Evolutionary conservation across 30 jellyfish, hydroid and myxozoan species (phyloP), one percentile per base, ranked within the genome.

Genomic region (Hydractinia symbiolongicarpus): DNA sequence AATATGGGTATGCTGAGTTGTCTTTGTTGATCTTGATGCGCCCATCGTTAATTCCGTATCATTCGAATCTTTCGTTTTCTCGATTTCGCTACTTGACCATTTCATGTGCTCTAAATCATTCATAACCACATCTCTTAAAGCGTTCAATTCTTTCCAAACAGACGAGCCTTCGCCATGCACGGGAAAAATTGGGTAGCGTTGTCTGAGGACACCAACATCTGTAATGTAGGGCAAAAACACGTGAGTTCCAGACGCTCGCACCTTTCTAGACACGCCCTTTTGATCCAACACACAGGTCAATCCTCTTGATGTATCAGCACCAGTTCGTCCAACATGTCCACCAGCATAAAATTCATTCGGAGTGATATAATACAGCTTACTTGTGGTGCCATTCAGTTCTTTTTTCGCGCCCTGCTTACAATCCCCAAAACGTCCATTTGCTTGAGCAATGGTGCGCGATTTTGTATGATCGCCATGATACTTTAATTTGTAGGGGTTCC

Each of bases 121-220:
- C 74, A 64, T 64, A 51, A n/a, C 19, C 4, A 64, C 40, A 13
- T 64, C 74, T 51, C 40, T 64, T 6, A 64, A 82, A 4, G 97
- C 97, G 66, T 91, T 86, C 51, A 91, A 73, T 60, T 91, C 97
- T 83, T 91, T 91, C 97, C 97, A 91, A 7, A 86, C 97, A 30
- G 97, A 70, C 54, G 95, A 49, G 14, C 97, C 96, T 82, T 91
- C 97, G 8, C 97, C 97, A 66, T 91, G 97, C 20, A 91, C 89
- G 3, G 97, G 97, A 90, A 91, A 81, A 50, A 91, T 86, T 16
- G 97, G 97, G 76, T 81, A 91, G 21, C 97, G 69, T 54, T 88
- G 92, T 61, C 97, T 68, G 71, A 91, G 76, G 53, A 83, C 83
- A 7, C 97, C 97, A 64, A 91, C 96, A 8, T 88, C 96, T 6